Evolutionary conservation across 2,113 vertebrate species (phyloP).

Genomic region (Rhinoptilus africanus): DNA sequence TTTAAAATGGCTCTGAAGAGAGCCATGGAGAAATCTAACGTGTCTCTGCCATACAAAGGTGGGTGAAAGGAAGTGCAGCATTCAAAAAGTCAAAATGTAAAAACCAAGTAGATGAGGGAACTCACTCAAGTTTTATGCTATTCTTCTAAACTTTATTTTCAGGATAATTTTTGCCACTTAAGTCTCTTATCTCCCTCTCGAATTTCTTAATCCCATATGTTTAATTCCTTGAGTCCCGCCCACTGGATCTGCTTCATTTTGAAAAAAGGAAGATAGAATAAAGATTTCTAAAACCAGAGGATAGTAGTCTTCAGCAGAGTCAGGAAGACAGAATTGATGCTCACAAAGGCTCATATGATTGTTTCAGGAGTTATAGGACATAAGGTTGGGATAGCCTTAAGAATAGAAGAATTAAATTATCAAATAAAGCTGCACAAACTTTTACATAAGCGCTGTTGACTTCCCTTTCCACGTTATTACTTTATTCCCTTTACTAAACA

Average conservation of each 20-base stretch:
- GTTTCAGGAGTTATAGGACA: not conserved
- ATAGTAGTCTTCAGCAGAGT: not conserved
- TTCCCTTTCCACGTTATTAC: not conserved
- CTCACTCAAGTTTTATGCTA: not conserved
- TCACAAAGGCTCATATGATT: not conserved
- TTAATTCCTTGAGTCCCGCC: not conserved
- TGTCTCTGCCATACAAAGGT: not conserved
- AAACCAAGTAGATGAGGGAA: not conserved
- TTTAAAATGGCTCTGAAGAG: conserved; percentile 12
- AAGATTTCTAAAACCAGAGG: not conserved
- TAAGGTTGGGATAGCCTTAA: not conserved
- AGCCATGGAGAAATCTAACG: not conserved
- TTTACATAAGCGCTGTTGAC: not conserved
- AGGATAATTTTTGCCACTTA: not conserved
- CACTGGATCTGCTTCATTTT: not conserved
- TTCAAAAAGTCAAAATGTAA: not conserved
- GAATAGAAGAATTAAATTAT: not conserved
- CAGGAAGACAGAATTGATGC: not conserved
- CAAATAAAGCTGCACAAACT: not conserved
- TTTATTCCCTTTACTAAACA: not conserved
- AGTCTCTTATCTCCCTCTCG: not conserved
- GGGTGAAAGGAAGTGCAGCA: not conserved
- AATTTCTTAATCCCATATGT: not conserved
- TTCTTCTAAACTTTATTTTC: not conserved
- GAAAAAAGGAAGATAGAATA: not conserved